Base-by-base conservation (phyloP, 2,113 vertebrate genomes). In the Aramus guarauna region DNA sequence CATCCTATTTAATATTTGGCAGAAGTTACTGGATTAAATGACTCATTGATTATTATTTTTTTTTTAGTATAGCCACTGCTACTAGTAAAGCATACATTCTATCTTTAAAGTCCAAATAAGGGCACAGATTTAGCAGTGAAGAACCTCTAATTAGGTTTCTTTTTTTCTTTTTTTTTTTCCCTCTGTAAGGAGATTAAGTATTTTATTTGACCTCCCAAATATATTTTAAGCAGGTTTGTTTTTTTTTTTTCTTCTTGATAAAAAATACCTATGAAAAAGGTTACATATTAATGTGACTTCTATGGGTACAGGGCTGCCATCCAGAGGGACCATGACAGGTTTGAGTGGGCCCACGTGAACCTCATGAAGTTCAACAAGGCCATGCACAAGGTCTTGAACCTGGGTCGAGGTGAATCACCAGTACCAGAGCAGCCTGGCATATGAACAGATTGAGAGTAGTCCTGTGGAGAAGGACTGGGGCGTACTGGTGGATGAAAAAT, bases 1-100 rank as follows among this genome's bases (percentile, higher is more conserved):
- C 37, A 78, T 50, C 16, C 17, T 82, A 72, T 81, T 94, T 85
- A 90, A 67, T 75, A 82, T 64, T 88, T 88, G 66, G 30, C 62
- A 72, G 19, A 90, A 81, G 15, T 29, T 87, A 78, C 37, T 63
- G 48, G 8, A 93, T 58, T 81, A 59, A 91, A 68, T 56, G 6
- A 60, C 48, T 75, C 1, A 0, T 21, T 84, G 12, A 14, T 58
- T 41, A 26, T 20, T 43, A 52, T 30, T 71, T 14, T 21, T 34
- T 58, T 81, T 74, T 7, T 6, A 1, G 13, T 36, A 15, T 47
- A 48, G 21, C 5, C 43, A 45, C 30, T 55, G 8, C 8, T 81
- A n/a, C 30, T 50, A 56, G 1, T 15, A 78, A 78, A 67, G 11
- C 3, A 75, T 39, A 60, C 11, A 17, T 68, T 83, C 5, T 56